Conservation (phyloP, 1,140 invertebrate species). For the Pseudomyrmex pallidus region DNA sequence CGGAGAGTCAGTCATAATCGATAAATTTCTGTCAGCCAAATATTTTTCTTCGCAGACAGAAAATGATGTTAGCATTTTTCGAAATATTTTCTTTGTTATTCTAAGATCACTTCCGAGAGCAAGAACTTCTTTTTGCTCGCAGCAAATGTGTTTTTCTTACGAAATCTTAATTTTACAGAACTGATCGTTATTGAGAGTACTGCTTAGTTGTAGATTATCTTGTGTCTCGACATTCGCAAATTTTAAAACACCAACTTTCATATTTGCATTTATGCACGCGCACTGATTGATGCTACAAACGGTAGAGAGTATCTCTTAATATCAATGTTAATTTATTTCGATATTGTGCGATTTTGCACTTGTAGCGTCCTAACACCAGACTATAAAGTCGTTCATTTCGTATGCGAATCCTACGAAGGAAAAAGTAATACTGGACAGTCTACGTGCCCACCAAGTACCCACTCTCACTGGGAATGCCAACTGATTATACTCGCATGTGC, state of each 20-base stretch:
- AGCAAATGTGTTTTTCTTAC: background rate
- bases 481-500: background rate
- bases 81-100: background rate
- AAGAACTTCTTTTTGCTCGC: slow-evolving; percentile 17
- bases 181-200: background rate
- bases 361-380: background rate
- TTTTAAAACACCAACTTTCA: background rate
- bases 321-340: background rate
- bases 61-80: background rate
- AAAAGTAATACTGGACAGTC: slow-evolving; percentile 61
- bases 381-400: slow-evolving; percentile 1
- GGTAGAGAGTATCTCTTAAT: background rate
- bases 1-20: slow-evolving; percentile 72
- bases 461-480: slow-evolving; percentile 30
- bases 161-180: slow-evolving; percentile 30
- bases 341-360: background rate
- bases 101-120: background rate
- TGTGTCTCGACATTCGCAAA: too few relatives aligned
- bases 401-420: slow-evolving; percentile 48
- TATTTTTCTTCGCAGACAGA: background rate
- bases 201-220: background rate
- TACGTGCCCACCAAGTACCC: slow-evolving; percentile 34
- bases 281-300: background rate
- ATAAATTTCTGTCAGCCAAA: slow-evolving; percentile 60
- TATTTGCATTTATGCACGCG: background rate